Evolutionary conservation across 2,113 vertebrate genomes (phyloP).

Genomic region (Toxotes jaculatrix): DNA sequence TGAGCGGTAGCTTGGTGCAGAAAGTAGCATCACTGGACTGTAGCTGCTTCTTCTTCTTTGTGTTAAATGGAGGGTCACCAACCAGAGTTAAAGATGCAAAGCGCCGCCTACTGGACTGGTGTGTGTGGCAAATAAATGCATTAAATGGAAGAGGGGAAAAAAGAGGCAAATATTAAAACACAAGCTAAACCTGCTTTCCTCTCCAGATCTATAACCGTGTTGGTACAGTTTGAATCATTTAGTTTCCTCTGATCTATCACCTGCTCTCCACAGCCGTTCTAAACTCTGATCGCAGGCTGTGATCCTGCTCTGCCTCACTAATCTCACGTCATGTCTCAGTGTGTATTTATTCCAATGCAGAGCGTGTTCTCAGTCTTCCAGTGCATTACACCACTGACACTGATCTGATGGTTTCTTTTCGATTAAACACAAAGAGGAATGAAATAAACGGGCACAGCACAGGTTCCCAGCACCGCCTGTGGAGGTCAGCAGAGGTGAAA

Average conservation of each 20-base stretch:
- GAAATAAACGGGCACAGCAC: neutral
- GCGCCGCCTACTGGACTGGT: slow-evolving; percentile 37
- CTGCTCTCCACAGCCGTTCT: neutral
- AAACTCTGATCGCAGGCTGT: neutral
- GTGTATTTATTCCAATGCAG: slow-evolving; percentile 7
- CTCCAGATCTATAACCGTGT: neutral
- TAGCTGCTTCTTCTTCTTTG: neutral
- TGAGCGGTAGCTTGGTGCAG: neutral
- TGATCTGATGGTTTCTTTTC: neutral
- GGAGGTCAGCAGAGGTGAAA: too few species aligned
- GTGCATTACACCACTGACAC: neutral
- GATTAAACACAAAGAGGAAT: neutral
- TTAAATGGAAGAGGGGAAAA: neutral
- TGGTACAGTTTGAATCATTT: neutral
- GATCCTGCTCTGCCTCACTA: neutral
- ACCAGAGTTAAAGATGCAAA: too few species aligned
- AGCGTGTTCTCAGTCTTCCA: neutral
- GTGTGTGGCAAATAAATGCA: neutral
- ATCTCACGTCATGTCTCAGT: neutral
- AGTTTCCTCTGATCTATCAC: neutral
- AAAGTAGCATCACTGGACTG: neutral
- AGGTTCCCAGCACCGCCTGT: too few species aligned
- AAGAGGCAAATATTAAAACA: neutral
- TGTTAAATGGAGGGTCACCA: neutral
- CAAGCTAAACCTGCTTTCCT: neutral